Conservation (phyloP, 1,140 invertebrate species). For the Metopolophium dirhodum region DNA sequence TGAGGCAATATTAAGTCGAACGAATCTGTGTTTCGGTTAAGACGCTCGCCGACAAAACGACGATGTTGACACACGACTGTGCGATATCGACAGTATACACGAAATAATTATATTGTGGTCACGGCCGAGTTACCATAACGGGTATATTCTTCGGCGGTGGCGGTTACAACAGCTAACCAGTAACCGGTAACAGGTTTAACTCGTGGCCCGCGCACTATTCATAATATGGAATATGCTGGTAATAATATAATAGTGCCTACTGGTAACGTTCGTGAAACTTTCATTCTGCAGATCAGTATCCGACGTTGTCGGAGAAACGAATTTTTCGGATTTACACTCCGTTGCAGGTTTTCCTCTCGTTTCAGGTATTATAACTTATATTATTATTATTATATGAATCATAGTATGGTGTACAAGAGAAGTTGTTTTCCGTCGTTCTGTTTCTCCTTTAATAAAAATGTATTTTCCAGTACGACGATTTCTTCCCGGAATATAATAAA, state of each 20-base stretch:
- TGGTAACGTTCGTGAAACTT: background rate
- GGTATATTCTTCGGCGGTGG: background rate
- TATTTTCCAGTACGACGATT: conserved; percentile 27
- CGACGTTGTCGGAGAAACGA: background rate
- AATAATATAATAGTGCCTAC: background rate
- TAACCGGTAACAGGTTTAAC: background rate
- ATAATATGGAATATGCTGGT: background rate
- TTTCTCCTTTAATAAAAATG: conserved; percentile 16
- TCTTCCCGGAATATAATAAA: background rate
- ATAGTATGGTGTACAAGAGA: background rate
- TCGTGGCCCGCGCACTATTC: background rate
- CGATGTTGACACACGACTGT: background rate
- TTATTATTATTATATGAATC: conserved; percentile 2
- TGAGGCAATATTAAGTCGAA: background rate
- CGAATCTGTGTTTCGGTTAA: background rate
- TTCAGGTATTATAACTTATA: background rate
- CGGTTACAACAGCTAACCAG: background rate
- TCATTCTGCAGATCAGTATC: background rate
- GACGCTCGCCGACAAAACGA: background rate
- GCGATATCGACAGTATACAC: background rate
- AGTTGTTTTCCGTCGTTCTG: background rate
- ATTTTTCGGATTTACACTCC: background rate
- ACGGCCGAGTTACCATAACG: conserved; percentile 15
- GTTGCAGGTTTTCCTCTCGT: background rate
- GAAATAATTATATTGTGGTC: conserved; percentile 22